Conservation (phyloP, 2,888 invertebrate genomes). For the Microdon myrmicae region DNA sequence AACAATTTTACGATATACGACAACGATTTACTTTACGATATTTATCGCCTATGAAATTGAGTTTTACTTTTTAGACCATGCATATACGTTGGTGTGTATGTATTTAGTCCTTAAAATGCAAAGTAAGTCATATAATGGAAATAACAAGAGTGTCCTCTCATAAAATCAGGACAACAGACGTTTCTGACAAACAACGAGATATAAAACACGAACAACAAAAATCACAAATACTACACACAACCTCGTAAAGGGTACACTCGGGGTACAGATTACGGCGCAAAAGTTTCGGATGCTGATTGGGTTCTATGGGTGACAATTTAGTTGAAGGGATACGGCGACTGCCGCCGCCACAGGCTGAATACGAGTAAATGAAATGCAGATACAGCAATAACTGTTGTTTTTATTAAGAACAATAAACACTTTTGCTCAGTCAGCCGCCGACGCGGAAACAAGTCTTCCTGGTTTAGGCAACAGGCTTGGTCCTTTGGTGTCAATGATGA, state of each 20-base stretch:
- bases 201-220: not conserved
- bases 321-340: slow-evolving; percentile 20
- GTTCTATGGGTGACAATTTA: slow-evolving; percentile 25
- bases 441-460: not conserved
- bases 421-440: slow-evolving; percentile 14
- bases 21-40: slow-evolving; percentile 49
- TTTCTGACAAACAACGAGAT: slow-evolving; percentile 37
- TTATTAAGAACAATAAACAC: slow-evolving; percentile 52
- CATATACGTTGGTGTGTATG: slow-evolving; percentile 11
- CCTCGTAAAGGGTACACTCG: slow-evolving; percentile 12
- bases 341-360: too few relatives aligned
- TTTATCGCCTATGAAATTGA: slow-evolving; percentile 50
- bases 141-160: slow-evolving; percentile 7
- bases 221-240: slow-evolving; percentile 9
- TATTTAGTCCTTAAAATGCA: not conserved
- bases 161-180: slow-evolving; percentile 39
- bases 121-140: too few relatives aligned
- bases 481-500: slow-evolving; percentile 19
- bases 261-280: slow-evolving; percentile 28
- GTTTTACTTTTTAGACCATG: slow-evolving; percentile 21
- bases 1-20: slow-evolving; percentile 52
- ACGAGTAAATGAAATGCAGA: slow-evolving; percentile 47
- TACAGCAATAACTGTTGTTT: slow-evolving; percentile 49
- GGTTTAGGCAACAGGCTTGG: not conserved
- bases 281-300: slow-evolving; percentile 15